A percentile compares a stretch with the other conserved stretches of the same genome.
Conservation (phyloP, 2,113 vertebrate genomes). For the Festucalex cinctus region DNA sequence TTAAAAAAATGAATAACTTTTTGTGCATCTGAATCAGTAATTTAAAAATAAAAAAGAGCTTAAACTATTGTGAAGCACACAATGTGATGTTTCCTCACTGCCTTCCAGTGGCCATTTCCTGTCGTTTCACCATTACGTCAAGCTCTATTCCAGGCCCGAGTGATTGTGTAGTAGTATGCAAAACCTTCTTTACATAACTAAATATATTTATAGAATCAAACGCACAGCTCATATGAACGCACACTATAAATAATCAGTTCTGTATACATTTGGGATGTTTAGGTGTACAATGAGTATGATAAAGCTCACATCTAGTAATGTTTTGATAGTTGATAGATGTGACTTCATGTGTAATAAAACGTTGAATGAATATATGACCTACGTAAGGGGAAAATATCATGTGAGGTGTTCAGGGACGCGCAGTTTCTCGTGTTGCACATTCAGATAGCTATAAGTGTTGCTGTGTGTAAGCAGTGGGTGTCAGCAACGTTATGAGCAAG, state of each 20-base stretch:
- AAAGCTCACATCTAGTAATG: neutral
- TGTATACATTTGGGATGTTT: neutral
- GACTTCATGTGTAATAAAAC: neutral
- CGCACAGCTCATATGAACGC: neutral
- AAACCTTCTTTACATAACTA: neutral
- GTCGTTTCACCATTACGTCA: conserved; percentile 12
- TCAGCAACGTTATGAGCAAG: conserved; percentile 32
- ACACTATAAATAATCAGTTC: neutral
- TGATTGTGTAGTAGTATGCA: neutral
- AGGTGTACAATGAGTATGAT: neutral
- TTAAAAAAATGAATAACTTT: too few relatives aligned
- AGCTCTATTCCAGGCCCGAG: neutral
- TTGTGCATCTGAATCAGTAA: too few relatives aligned
- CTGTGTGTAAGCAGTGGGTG: conserved; percentile 15
- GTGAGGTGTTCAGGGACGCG: conserved; percentile 31
- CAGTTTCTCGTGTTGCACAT: conserved; percentile 58
- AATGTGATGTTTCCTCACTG: neutral
- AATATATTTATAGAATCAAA: neutral
- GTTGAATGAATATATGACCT: neutral
- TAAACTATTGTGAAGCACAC: neutral
- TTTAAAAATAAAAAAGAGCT: too few relatives aligned
- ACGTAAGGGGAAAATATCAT: conserved; percentile 18
- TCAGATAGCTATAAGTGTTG: conserved; percentile 19
- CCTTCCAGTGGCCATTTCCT: conserved; percentile 41
- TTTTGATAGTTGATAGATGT: conserved; percentile 2